Conservation (phyloP, 2,888 invertebrate species). For the Leptopilina syphax region DNA sequence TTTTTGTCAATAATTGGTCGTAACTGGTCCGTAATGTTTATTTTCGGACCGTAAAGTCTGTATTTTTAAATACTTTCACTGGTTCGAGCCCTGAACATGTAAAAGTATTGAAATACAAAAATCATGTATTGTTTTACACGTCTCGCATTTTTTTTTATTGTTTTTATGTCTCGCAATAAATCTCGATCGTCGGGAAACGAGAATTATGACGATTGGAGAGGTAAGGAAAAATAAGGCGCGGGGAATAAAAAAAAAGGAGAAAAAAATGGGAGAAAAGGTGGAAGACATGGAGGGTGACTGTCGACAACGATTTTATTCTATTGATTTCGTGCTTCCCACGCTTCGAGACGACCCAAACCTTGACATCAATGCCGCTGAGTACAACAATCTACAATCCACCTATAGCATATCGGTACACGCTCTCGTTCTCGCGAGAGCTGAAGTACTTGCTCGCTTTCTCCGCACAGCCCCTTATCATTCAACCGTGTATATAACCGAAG, state of each 20-base stretch:
- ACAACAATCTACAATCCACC: constrained; percentile 48
- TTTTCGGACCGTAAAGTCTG: no score
- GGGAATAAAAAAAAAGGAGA: neutral
- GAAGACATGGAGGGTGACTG: constrained; percentile 20
- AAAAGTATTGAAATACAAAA: no score
- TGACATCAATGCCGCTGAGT: constrained; percentile 65
- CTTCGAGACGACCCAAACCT: constrained; percentile 72
- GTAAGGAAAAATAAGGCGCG: neutral
- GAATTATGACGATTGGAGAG: neutral
- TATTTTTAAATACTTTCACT: no score
- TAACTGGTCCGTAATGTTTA: no score
- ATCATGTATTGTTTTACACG: no score
- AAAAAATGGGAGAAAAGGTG: neutral
- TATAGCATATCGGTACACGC: constrained; percentile 49
- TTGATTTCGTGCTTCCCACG: constrained; percentile 73
- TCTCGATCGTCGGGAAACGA: neutral
- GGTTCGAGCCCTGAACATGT: no score
- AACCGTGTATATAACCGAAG: neutral
- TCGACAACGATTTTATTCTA: constrained; percentile 69
- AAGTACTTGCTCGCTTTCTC: neutral
- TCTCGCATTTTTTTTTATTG: no score
- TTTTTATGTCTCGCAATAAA: no score
- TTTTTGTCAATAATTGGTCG: no score
- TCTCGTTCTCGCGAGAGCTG: neutral
- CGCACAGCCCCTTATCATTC: neutral